Evolutionary conservation across 2,888 invertebrate species (phyloP), one percentile per base, ranked within the genome.

Genomic region (Dione vanillae): DNA sequence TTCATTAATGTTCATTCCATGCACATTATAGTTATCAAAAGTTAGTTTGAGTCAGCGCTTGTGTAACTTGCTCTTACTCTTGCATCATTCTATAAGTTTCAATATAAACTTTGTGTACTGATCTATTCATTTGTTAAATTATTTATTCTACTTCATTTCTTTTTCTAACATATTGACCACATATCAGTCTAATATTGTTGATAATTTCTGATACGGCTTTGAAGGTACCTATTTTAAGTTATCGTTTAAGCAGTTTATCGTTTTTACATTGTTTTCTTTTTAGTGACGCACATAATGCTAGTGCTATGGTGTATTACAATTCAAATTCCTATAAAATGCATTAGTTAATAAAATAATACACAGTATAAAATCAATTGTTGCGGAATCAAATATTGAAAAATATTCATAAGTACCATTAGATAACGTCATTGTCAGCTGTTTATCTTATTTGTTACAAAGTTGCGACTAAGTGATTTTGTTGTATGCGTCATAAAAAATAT

Each of bases 71-170:
- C 16, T 16, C 19, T 2, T 67, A 8, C 43, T 16, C 49, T 71
- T 65, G 51, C 71, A 20, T 71, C 68, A 67, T 51, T 45, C n/a
- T 9, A 40, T 49, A 56, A 16, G 56, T 56, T 35, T 66, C 35
- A 16, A 14, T 45, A 56, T 58, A 20, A 5, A 0, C 37, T 27
- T 27, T 16, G 2, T 56, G 20, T 37, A 19, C 47, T 19, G 10
- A 20, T 54, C 0, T 19, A 45, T 66, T 19, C 35, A 43, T 45
- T 27, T 11, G 0, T 56, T 49, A n/a, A 47, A 61, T 62, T 62
- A 14, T 19, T 14, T 35, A 16, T 16, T 56, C 11, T n/a, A 45
- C n/a, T 61, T 45, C 9, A 59, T 14, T 59, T 27, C 20, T 43
- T 14, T 12, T 8, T 59, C 9, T 5, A 10, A 37, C 10, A 11